These are phyloP conservation scores for Blennius ocellaris DNA, from an alignment of 2,113 vertebrate species.

Conservation along the genomic window DNA sequence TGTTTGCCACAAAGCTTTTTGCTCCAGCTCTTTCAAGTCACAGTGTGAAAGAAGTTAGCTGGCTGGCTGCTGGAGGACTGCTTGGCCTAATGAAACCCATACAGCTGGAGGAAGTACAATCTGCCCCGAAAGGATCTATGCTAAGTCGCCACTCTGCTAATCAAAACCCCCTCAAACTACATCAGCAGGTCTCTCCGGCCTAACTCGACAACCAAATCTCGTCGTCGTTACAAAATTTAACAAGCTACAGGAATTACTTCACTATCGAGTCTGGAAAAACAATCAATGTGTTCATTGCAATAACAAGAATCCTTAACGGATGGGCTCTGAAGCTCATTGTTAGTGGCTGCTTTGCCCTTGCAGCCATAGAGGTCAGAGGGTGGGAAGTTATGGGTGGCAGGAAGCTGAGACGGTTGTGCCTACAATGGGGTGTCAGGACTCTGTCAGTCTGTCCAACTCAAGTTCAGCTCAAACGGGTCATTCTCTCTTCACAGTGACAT, in stretches of 20 bases:
- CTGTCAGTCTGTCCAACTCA: constrained; percentile 63
- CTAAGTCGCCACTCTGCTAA: constrained; percentile 62
- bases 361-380: constrained; percentile 43
- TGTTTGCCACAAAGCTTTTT: not conserved
- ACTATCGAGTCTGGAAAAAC: constrained; percentile 29
- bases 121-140: constrained; percentile 61
- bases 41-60: constrained; percentile 33
- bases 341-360: constrained; percentile 35
- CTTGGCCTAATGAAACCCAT: constrained; percentile 75
- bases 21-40: constrained; percentile 4
- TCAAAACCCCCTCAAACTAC: constrained; percentile 57
- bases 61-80: constrained; percentile 42
- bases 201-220: constrained; percentile 28
- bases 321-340: constrained; percentile 8
- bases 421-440: constrained; percentile 56
- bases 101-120: constrained; percentile 63
- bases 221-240: constrained; percentile 40
- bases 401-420: constrained; percentile 48
- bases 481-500: constrained; percentile 66
- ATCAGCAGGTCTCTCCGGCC: constrained; percentile 46
- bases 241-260: constrained; percentile 20
- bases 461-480: constrained; percentile 52
- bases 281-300: constrained; percentile 11
- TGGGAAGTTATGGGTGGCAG: constrained; percentile 58
- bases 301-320: constrained; percentile 3